These are phyloP conservation scores for Platynereis dumerilii DNA, from an alignment of 2,888 invertebrate genomes.

Conservation along the genomic window DNA sequence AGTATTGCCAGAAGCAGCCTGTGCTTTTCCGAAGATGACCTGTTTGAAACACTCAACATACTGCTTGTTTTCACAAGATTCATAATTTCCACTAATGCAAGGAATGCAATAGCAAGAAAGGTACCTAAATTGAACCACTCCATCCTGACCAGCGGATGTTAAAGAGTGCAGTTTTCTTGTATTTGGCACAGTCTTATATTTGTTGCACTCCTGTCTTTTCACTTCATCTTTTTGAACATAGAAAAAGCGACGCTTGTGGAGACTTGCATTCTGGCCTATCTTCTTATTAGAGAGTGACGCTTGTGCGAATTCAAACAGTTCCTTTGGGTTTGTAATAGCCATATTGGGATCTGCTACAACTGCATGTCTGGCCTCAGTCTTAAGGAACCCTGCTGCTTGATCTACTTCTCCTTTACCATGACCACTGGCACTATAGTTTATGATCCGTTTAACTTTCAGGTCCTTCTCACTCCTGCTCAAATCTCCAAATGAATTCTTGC, in stretches of 20 bases:
- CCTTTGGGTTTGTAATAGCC: background rate
- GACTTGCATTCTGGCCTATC: background rate
- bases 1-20: too few relatives aligned
- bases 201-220: too few relatives aligned
- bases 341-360: background rate
- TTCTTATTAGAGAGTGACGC: background rate
- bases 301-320: background rate
- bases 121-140: background rate
- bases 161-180: background rate
- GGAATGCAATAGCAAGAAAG: slow-evolving; percentile 2
- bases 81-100: background rate
- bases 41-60: background rate
- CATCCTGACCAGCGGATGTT: background rate
- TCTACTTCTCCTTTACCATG: slow-evolving; percentile 14
- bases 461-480: slow-evolving; percentile 1
- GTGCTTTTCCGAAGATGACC: too few relatives aligned
- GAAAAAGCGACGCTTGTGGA: too few relatives aligned
- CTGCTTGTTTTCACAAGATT: background rate
- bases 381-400: slow-evolving; percentile 1
- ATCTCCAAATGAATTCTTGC: slow-evolving; percentile 7
- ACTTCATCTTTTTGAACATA: too few relatives aligned
- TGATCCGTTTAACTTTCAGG: background rate
- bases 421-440: background rate
- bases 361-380: slow-evolving; percentile 7
- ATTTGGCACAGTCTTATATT: too few relatives aligned